Evolutionary conservation across 2,888 invertebrate species (phyloP), one percentile per base, ranked within the genome.

Genomic region (Ligdia adustata): DNA sequence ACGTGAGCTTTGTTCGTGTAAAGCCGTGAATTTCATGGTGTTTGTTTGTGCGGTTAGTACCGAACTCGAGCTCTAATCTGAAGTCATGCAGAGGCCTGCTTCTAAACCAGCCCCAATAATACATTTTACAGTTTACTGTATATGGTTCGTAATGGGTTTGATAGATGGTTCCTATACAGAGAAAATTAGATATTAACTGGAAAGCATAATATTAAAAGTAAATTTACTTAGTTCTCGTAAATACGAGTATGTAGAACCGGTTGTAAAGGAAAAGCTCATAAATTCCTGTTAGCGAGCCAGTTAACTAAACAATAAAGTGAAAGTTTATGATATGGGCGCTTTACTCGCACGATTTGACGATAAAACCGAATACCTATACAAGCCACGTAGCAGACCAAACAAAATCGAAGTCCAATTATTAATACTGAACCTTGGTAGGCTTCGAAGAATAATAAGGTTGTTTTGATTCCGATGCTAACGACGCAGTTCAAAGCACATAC

Each of bases 231-330:
- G 33, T 12, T 34, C 18, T 6, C 13, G 14, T 34, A n/a, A 20
- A 33, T n/a, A n/a, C n/a, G n/a, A 11, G 26, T 11, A 37, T 9
- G 12, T 22, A 18, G 13, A 32, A 38, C 44, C 38, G 31, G 32
- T 26, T 32, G 32, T 9, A 14, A 38, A 44, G 26, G 43, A 43
- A 44, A 38, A 32, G 26, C 38, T 32, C 31, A 15, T 44, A 44
- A 37, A 37, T 32, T 29, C n/a, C 18, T 27, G 38, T 44, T 44
- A 44, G 31, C 37, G 31, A 15, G 34, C 44, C 37, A 32, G 22
- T 29, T 28, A 35, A 43, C 12, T 22, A 35, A 35, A 44, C 32
- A 44, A 38, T 44, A 38, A 44, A 38, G 32, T 24, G 44, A 38
- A 44, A 44, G 44, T 38, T 44, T 38, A 44, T 24, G 24, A 38